Conservation (phyloP, 2,888 invertebrate species). For the Erannis defoliaria region DNA sequence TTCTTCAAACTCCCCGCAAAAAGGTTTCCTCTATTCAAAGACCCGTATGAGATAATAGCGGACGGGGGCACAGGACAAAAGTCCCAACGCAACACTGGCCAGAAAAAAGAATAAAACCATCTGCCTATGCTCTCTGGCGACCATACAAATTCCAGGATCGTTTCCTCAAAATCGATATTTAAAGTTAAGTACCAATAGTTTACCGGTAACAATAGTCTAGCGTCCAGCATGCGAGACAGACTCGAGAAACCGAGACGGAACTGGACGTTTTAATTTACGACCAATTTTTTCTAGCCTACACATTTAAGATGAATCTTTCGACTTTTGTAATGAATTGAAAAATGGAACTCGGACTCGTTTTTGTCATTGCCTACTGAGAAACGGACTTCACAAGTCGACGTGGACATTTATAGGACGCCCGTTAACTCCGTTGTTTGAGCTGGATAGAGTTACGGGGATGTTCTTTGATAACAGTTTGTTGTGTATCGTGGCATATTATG, state of each 20-base stretch:
- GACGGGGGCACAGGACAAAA: conserved; percentile 79
- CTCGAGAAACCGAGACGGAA: conserved; percentile 62
- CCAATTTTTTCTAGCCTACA: conserved; percentile 75
- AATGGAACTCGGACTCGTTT: conserved; percentile 76
- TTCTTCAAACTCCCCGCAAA: conserved; percentile 82
- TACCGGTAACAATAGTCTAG: conserved; percentile 70
- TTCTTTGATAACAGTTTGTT: conserved; percentile 71
- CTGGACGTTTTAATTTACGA: conserved; percentile 85
- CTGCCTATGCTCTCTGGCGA: conserved; percentile 66
- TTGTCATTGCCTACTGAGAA: conserved; percentile 80
- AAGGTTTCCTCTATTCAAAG: conserved; percentile 75
- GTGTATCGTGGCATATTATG: conserved; percentile 74
- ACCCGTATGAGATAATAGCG: conserved; percentile 78
- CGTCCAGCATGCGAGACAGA: conserved; percentile 67
- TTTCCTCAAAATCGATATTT: conserved; percentile 81
- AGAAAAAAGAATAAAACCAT: conserved; percentile 76
- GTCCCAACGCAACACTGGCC: conserved; percentile 74
- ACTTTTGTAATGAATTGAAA: conserved; percentile 84
- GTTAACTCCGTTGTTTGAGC: conserved; percentile 72
- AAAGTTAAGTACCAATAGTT: conserved; percentile 81
- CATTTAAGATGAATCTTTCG: conserved; percentile 81
- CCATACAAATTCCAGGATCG: conserved; percentile 73
- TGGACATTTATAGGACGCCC: conserved; percentile 65
- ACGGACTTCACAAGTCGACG: conserved; percentile 84
- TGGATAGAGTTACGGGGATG: conserved; percentile 73